Conservation (phyloP, 2,113 vertebrate species). For the Hypanus sabinus region DNA sequence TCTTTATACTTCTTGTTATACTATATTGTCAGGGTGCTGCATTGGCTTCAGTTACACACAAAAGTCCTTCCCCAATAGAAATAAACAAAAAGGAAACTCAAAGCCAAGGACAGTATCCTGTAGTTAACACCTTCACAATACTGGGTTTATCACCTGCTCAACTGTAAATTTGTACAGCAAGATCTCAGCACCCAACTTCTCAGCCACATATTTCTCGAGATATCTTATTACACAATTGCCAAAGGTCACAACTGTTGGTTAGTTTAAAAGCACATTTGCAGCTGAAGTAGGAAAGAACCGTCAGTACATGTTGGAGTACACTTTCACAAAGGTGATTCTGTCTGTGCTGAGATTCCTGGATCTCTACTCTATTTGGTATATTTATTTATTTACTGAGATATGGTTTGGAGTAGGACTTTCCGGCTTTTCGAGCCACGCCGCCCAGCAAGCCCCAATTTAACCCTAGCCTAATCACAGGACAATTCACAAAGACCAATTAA, state of each 20-base stretch:
- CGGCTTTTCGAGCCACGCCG: too few species aligned
- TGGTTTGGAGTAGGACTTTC: too few species aligned
- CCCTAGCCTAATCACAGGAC: too few species aligned
- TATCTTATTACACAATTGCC: not conserved
- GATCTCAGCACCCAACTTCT: not conserved
- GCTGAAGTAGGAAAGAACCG: not conserved
- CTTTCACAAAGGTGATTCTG: not conserved
- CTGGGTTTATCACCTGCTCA: conserved; percentile 3
- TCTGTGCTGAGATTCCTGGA: not conserved
- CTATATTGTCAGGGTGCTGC: conserved; percentile 26
- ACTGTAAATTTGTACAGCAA: not conserved
- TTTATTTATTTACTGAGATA: too few species aligned
- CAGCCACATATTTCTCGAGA: not conserved
- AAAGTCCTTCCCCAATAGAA: conserved; percentile 18
- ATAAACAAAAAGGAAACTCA: not conserved
- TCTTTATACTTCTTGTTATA: conserved; percentile 28
- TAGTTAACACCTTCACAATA: conserved; percentile 16
- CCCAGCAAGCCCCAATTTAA: too few species aligned
- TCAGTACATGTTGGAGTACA: not conserved
- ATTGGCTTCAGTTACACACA: conserved; percentile 26
- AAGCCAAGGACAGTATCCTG: conserved; percentile 14
- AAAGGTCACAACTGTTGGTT: not conserved
- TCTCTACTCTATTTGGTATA: not conserved
- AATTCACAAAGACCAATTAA: too few species aligned
- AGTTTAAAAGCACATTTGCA: not conserved